Evolutionary conservation across 2,113 vertebrate species (phyloP), one percentile per base, ranked within the genome.

Genomic region (Pomatorhinus ruficollis): DNA sequence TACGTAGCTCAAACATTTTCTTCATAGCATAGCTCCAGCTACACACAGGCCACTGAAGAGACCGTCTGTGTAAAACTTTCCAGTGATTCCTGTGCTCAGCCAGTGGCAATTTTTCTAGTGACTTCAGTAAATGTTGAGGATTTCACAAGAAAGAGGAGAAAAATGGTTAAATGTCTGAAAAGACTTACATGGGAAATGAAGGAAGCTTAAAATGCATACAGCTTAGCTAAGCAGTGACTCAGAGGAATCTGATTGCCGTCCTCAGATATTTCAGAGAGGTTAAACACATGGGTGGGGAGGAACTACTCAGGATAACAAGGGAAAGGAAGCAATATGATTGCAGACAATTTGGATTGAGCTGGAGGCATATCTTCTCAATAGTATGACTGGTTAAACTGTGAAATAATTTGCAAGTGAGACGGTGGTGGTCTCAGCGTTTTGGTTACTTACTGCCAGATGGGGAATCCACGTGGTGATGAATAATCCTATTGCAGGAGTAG

Each of bases 181-280:
- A 93, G 27, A 60, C 69, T 92, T 81, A 70, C n/a, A 45, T 17
- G 47, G 81, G 37, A 60, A 89, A 93, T 81, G 75, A 90, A 91
- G 0, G 37, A 87, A 89, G 39, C 64, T 88, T n/a, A 57, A 88
- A 96, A 95, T 68, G 80, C 72, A 45, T 75, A 65, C 11, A 84
- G 92, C 93, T 97, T 90, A 95, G 92, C 89, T 97, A 96, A 94
- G 93, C 93, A 94, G 74, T 96, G 96, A 96, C 93, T 97, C 96
- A 97, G 88, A 95, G 53, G 72, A 72, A 93, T 90, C 72, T 96
- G 96, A 97, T 96, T 96, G 90, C 95, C 40, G 87, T 82, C 72
- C 72, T 84, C 90, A 95, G 54, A 75, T 81, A 87, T 87, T 90
- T 89, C 83, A 27, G 72, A 83, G 83, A 96, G 88, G 95, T 97